These are phyloP conservation scores for Oncopeltus fasciatus DNA, from an alignment of 1,140 invertebrate genomes.

Conservation along the genomic window DNA sequence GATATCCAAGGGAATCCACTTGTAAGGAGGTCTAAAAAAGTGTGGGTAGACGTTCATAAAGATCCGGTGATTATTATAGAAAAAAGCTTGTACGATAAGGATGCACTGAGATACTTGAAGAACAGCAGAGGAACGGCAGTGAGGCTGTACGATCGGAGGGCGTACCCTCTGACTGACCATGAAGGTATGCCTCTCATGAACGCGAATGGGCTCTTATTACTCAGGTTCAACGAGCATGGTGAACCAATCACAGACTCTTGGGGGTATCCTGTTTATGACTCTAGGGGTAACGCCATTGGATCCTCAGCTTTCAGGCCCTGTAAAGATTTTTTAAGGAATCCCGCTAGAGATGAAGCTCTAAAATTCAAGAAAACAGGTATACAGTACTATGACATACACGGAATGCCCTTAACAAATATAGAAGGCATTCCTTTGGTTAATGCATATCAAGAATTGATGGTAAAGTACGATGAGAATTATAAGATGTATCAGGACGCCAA, in stretches of 20 bases:
- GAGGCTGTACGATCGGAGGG: neutral
- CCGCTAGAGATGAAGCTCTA: neutral
- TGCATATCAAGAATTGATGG: neutral
- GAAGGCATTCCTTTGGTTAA: neutral
- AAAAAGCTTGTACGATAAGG: neutral
- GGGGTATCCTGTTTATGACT: neutral
- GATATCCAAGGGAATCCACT: neutral
- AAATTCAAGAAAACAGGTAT: neutral
- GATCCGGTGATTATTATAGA: neutral
- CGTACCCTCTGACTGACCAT: neutral
- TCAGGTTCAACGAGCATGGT: neutral
- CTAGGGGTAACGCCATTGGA: neutral
- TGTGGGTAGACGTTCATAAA: neutral
- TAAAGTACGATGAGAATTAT: neutral
- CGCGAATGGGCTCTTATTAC: neutral
- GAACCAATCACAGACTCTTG: neutral
- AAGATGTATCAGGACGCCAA: neutral
- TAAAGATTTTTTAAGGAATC: neutral
- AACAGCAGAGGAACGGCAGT: neutral
- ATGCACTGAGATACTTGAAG: neutral
- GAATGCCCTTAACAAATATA: neutral
- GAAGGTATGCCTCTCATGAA: neutral
- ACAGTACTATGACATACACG: neutral
- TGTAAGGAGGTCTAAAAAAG: neutral
- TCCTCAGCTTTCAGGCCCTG: neutral